phyloP scores from a whole-genome alignment of 2,888 invertebrate genomes.

The Mylabris sibirica region DNA sequence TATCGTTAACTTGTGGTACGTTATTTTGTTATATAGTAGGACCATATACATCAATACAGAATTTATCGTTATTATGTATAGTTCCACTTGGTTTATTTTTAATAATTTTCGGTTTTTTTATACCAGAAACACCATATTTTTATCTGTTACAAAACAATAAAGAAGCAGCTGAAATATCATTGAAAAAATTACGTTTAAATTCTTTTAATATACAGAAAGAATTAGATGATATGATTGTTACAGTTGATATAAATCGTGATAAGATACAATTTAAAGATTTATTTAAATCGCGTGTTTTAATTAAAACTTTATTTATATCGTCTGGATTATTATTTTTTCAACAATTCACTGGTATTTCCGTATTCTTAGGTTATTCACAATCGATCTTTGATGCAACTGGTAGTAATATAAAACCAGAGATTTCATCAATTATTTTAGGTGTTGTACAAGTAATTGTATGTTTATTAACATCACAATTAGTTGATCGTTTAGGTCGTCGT shows the following conservation, averaged over 20 bases:
- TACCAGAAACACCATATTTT: slow-evolving; percentile 20
- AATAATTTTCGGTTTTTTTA: slow-evolving; percentile 13
- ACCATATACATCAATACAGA: slow-evolving; percentile 9
- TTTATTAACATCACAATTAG: slow-evolving; percentile 72
- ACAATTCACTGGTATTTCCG: slow-evolving; percentile 71
- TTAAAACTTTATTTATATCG: slow-evolving; percentile 56
- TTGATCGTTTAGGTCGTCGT: slow-evolving; percentile 78
- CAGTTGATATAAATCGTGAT: neutral
- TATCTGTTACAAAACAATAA: slow-evolving; percentile 10
- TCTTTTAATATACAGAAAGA: slow-evolving; percentile 16
- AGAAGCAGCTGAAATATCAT: neutral
- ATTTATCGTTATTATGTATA: slow-evolving; percentile 9
- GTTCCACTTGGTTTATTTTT: neutral
- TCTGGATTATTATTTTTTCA: slow-evolving; percentile 53
- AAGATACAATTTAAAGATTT: neutral
- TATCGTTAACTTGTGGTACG: neutral
- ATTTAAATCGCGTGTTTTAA: neutral
- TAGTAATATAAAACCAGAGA: slow-evolving; percentile 62
- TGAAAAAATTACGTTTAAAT: slow-evolving; percentile 5
- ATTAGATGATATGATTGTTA: neutral
- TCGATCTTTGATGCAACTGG: slow-evolving; percentile 68
- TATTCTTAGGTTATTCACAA: slow-evolving; percentile 78
- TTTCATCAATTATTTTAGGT: slow-evolving; percentile 79
- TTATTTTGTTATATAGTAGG: slow-evolving; percentile 11
- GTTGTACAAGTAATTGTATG: slow-evolving; percentile 77